These are phyloP conservation scores for Brachyopa scutellaris DNA, from an alignment of 2,888 invertebrate genomes.

Conservation along the genomic window DNA sequence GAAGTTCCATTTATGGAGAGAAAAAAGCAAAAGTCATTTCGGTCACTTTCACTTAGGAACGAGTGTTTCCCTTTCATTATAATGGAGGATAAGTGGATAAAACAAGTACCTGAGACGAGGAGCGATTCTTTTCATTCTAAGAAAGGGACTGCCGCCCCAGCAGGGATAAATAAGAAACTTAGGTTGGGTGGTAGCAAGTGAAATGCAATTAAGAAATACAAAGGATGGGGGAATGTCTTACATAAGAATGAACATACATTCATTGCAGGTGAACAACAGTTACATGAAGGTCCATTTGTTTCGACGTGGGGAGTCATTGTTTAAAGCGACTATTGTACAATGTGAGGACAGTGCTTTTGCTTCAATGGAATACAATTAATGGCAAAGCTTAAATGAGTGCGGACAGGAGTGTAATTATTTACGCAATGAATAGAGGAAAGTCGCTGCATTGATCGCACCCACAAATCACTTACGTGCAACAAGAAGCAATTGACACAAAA, in stretches of 20 bases:
- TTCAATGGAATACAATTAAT: slow-evolving; percentile 4
- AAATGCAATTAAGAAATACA: slow-evolving; percentile 61
- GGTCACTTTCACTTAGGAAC: slow-evolving; percentile 48
- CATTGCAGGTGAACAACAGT: slow-evolving; percentile 10
- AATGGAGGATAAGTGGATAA: slow-evolving; percentile 51
- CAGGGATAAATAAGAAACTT: slow-evolving; percentile 11
- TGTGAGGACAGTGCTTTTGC: neutral
- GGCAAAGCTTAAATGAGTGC: neutral
- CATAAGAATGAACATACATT: neutral
- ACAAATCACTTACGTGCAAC: slow-evolving; percentile 26
- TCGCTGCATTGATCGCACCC: neutral
- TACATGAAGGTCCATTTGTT: slow-evolving; percentile 23
- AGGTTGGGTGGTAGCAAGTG: slow-evolving; percentile 47
- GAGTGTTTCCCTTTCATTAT: slow-evolving; percentile 35
- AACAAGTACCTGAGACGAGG: slow-evolving; percentile 13
- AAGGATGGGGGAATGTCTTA: slow-evolving; percentile 25
- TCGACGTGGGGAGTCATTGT: slow-evolving; percentile 12
- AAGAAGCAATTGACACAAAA: no score
- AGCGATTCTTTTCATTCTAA: neutral
- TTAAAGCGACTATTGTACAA: neutral
- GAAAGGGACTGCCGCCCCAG: neutral
- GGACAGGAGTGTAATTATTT: neutral
- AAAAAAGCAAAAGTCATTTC: slow-evolving; percentile 57
- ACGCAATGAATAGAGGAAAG: slow-evolving; percentile 5
- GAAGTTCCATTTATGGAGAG: neutral